Evolutionary conservation across 2,888 invertebrate species (phyloP).

Genomic region (Pseudococcus viburni): DNA sequence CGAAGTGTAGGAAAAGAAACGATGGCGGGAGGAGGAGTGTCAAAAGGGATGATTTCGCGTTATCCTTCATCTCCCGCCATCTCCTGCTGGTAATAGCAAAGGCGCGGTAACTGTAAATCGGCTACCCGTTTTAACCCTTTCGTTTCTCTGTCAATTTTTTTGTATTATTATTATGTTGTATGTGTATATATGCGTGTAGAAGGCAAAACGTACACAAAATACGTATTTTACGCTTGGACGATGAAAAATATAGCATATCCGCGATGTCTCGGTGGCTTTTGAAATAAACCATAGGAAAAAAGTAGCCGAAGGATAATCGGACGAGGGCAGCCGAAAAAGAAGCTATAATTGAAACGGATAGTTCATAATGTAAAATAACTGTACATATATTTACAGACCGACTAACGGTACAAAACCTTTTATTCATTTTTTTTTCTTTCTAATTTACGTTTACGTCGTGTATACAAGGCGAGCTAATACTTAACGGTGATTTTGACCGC

Average conservation of each 20-base stretch:
- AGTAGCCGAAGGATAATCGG: background rate
- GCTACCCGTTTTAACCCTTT: conserved; percentile 37
- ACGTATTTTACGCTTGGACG: background rate
- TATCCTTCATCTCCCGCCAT: background rate
- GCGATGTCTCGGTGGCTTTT: conserved; percentile 13
- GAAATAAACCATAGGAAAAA: background rate
- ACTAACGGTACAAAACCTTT: conserved; percentile 1
- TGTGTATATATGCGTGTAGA: background rate
- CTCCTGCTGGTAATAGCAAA: background rate
- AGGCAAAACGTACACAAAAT: background rate
- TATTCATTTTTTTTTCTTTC: background rate
- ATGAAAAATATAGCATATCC: conserved; percentile 13
- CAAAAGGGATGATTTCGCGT: background rate
- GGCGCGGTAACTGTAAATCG: conserved; percentile 32
- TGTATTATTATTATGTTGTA: background rate
- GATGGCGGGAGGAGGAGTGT: background rate
- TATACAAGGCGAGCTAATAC: background rate
- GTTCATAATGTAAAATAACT: conserved; percentile 29
- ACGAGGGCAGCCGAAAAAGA: background rate
- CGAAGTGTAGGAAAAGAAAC: background rate
- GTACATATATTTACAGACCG: background rate
- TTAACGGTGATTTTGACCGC: conserved; percentile 19
- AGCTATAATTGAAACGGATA: conserved; percentile 41
- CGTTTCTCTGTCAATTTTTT: conserved; percentile 11
- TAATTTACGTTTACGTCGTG: background rate